A percentile compares a stretch with the other conserved stretches of the same genome.
Conservation (phyloP, 2,888 invertebrate genomes). For the Platynereis dumerilii region DNA sequence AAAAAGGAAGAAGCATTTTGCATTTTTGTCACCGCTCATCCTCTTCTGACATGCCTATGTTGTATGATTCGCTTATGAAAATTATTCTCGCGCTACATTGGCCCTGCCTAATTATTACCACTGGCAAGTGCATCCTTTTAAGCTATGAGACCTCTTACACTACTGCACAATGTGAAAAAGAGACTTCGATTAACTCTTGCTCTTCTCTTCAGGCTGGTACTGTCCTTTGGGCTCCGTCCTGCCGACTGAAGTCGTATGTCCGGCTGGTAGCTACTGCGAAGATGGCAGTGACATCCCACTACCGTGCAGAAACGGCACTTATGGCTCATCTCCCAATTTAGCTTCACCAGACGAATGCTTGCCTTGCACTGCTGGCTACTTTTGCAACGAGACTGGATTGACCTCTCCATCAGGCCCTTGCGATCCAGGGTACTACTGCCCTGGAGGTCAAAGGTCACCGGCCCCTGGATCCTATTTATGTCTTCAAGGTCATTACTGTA, state of each 20-base stretch:
- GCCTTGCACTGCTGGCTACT: constrained; percentile 53
- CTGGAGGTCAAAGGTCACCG: constrained; percentile 49
- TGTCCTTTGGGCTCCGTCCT: constrained; percentile 50
- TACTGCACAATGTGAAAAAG: too few relatives aligned
- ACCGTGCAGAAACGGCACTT: constrained; percentile 58
- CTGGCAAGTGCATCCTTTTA: too few relatives aligned
- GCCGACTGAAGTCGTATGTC: constrained; percentile 30
- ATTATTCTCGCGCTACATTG: too few relatives aligned
- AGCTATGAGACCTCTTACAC: too few relatives aligned
- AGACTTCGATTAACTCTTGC: too few relatives aligned
- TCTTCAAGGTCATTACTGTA: constrained; percentile 57
- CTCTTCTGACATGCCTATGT: too few relatives aligned
- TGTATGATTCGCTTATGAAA: too few relatives aligned
- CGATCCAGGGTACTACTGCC: constrained; percentile 51
- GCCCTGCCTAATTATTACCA: too few relatives aligned
- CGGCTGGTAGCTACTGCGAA: constrained; percentile 52
- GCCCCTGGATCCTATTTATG: constrained; percentile 47
- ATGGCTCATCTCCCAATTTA: constrained; percentile 40
- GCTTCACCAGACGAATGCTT: constrained; percentile 45
- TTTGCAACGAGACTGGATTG: constrained; percentile 47
- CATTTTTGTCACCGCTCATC: too few relatives aligned
- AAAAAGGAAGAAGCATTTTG: too few relatives aligned
- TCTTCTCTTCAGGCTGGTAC: constrained; percentile 43
- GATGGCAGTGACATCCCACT: constrained; percentile 36
- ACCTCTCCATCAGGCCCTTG: constrained; percentile 45